Percentiles rank a stretch among this genome's conserved stretches.
Evolutionary conservation across 2,797 vertebrate species (phyloP).

Genomic region (Characodon lateralis): DNA sequence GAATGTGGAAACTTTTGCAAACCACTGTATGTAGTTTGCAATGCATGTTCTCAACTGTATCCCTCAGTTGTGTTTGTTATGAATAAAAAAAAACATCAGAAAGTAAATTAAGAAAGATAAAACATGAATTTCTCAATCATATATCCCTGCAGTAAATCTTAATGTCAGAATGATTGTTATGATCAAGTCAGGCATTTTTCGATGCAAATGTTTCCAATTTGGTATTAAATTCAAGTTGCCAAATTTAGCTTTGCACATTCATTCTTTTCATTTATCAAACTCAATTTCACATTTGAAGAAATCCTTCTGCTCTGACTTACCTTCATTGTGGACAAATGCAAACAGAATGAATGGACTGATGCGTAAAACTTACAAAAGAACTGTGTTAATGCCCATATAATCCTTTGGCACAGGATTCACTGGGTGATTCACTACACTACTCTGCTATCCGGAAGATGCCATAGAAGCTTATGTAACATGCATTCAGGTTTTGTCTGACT

Average conservation of each 20-base stretch:
- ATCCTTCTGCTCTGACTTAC: constrained; percentile 19
- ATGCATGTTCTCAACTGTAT: not conserved
- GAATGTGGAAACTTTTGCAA: not conserved
- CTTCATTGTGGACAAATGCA: constrained; percentile 17
- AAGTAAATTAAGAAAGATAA: not conserved
- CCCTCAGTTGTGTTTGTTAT: not conserved
- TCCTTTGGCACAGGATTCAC: constrained; percentile 28
- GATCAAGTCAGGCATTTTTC: not conserved
- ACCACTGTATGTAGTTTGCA: not conserved
- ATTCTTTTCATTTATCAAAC: constrained; percentile 6
- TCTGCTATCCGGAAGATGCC: constrained; percentile 13
- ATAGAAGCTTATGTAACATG: constrained; percentile 25
- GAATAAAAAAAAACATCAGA: not conserved
- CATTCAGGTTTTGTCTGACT: constrained; percentile 30
- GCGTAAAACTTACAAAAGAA: constrained; percentile 15
- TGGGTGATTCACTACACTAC: constrained; percentile 29
- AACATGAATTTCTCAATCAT: not conserved
- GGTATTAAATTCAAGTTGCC: not conserved
- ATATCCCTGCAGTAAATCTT: not conserved
- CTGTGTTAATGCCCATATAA: constrained; percentile 25
- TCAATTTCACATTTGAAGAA: constrained; percentile 15
- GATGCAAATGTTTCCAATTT: not conserved
- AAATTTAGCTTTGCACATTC: not conserved
- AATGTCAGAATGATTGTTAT: not conserved
- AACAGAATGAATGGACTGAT: constrained; percentile 13